phyloP scores from a whole-genome alignment of 2,888 invertebrate genomes.

The Nemapogon koenigi region DNA sequence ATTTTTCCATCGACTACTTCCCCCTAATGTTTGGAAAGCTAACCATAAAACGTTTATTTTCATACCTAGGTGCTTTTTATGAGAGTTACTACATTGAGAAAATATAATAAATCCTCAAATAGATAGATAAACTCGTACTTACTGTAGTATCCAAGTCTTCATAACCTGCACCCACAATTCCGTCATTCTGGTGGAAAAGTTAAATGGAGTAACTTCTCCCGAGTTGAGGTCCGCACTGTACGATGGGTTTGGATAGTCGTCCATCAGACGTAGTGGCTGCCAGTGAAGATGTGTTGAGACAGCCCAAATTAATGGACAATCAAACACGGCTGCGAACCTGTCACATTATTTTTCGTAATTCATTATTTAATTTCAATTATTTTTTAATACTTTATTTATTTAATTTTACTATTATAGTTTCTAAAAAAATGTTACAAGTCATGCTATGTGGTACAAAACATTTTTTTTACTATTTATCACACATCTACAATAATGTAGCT shows the following conservation, averaged over 20 bases:
- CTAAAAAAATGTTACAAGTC: background rate
- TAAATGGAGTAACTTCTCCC: conserved; percentile 12
- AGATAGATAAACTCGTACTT: background rate
- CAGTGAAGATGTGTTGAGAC: conserved; percentile 15
- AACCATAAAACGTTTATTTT: no score
- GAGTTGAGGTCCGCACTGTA: conserved; percentile 16
- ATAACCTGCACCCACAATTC: conserved; percentile 12
- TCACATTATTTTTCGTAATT: background rate
- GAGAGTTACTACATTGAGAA: no score
- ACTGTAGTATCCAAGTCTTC: conserved; percentile 14
- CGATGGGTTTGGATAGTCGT: conserved; percentile 15
- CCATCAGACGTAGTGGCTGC: conserved; percentile 16
- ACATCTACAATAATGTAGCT: no score
- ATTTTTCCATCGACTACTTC: no score
- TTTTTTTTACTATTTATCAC: background rate
- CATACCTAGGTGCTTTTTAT: no score
- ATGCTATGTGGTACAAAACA: background rate
- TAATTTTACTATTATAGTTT: no score
- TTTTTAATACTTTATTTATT: no score
- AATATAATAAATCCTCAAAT: background rate
- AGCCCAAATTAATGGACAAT: conserved; percentile 14
- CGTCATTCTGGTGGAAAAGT: conserved; percentile 10
- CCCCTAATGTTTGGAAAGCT: no score
- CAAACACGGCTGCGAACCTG: conserved; percentile 16
- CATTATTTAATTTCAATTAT: no score